A percentile compares a stretch with the other conserved stretches of the same genome.
These are phyloP conservation scores for Naso thynnoides DNA, from an alignment of 2,797 vertebrate species.

Conservation along the genomic window DNA sequence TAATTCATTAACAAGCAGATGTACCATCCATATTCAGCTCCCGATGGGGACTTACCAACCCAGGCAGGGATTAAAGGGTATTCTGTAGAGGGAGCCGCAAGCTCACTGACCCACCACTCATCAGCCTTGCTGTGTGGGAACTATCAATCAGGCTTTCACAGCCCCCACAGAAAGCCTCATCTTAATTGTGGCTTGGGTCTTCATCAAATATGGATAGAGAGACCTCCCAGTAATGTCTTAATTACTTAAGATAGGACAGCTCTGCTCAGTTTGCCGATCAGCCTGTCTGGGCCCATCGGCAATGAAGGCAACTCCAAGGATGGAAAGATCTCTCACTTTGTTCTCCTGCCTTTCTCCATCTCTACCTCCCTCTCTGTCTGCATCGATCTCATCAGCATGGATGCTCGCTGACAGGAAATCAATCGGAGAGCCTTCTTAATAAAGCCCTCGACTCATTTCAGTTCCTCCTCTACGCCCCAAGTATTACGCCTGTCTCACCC, in stretches of 20 bases:
- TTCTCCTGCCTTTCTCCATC: slow-evolving; percentile 60
- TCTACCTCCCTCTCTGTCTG: slow-evolving; percentile 61
- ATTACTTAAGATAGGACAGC: slow-evolving; percentile 79
- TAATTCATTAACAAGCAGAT: slow-evolving; percentile 85
- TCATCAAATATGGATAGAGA: slow-evolving; percentile 85
- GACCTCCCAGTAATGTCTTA: slow-evolving; percentile 78
- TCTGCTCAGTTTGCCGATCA: slow-evolving; percentile 52
- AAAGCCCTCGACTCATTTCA: slow-evolving; percentile 79
- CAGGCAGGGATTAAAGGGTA: slow-evolving; percentile 70
- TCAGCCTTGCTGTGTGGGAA: slow-evolving; percentile 62
- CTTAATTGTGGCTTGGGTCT: slow-evolving; percentile 78
- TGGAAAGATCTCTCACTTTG: slow-evolving; percentile 63
- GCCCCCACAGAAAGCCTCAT: slow-evolving; percentile 48
- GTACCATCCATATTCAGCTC: slow-evolving; percentile 72
- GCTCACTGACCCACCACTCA: slow-evolving; percentile 63
- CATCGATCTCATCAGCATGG: slow-evolving; percentile 79
- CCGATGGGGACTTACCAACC: slow-evolving; percentile 61
- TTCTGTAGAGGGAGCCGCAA: slow-evolving; percentile 57
- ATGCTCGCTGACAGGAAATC: slow-evolving; percentile 82
- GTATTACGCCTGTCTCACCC: slow-evolving; percentile 39
- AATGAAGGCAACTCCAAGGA: slow-evolving; percentile 53
- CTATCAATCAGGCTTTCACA: slow-evolving; percentile 69
- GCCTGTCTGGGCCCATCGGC: slow-evolving; percentile 57
- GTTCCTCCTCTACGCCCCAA: slow-evolving; percentile 50
- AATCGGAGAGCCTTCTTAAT: slow-evolving; percentile 84